These are phyloP conservation scores for Leucoma salicis DNA, from an alignment of 2,888 invertebrate species.

Conservation along the genomic window DNA sequence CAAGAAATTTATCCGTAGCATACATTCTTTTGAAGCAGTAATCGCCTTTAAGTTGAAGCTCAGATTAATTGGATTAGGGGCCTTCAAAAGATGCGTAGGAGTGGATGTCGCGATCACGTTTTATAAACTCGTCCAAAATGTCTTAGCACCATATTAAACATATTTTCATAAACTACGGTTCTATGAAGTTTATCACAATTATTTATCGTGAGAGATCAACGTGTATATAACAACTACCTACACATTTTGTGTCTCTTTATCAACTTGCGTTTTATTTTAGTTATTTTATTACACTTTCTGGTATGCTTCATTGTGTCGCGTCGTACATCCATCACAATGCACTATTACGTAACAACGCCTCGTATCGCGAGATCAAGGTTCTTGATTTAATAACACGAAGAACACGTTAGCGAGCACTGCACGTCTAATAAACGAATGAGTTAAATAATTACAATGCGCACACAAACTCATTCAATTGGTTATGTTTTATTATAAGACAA, in stretches of 20 bases:
- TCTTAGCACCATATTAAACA: slow-evolving; percentile 18
- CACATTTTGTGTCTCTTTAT: slow-evolving; percentile 68
- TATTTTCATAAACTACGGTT: slow-evolving; percentile 17
- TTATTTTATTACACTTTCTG: slow-evolving; percentile 64
- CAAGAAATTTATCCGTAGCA: slow-evolving; percentile 17
- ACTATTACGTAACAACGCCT: slow-evolving; percentile 41
- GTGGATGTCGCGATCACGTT: slow-evolving; percentile 51
- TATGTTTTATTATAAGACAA: slow-evolving; percentile 27
- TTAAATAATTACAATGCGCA: slow-evolving; percentile 23
- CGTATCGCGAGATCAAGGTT: slow-evolving; percentile 47
- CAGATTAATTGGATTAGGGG: slow-evolving; percentile 49
- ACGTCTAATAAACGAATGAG: slow-evolving; percentile 26
- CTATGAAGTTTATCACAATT: slow-evolving; percentile 8
- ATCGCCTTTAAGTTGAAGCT: slow-evolving; percentile 42
- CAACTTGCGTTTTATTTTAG: slow-evolving; percentile 69
- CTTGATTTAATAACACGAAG: slow-evolving; percentile 27
- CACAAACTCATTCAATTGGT: slow-evolving; percentile 10
- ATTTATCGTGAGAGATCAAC: slow-evolving; percentile 19
- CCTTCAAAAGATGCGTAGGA: slow-evolving; percentile 59
- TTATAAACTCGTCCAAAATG: slow-evolving; percentile 42
- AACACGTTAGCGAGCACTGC: slow-evolving; percentile 24
- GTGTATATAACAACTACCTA: slow-evolving; percentile 44
- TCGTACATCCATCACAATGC: slow-evolving; percentile 49
- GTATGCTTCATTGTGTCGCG: slow-evolving; percentile 56
- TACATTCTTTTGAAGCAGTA: slow-evolving; percentile 35